A percentile compares a stretch with the other conserved stretches of the same genome.
Evolutionary conservation across 2,888 invertebrate genomes (phyloP).

Genomic region (Frankliniella fusca): DNA sequence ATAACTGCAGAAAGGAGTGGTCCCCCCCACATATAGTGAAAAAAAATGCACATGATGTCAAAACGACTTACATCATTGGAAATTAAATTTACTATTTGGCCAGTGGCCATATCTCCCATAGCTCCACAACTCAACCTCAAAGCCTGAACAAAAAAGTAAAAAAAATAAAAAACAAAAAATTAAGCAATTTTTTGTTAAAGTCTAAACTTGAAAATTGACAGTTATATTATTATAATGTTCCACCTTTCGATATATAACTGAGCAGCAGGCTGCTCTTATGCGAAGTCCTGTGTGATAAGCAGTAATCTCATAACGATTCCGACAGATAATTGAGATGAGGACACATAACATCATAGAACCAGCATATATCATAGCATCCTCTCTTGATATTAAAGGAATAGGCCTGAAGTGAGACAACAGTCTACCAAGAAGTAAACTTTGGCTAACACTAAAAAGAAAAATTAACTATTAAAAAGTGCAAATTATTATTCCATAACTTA

Average conservation of each 20-base stretch:
- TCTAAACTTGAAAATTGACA: neutral
- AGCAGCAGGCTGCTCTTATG: conserved; percentile 74
- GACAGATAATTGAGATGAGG: conserved; percentile 68
- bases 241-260: conserved; percentile 79
- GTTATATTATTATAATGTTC: conserved; percentile 35
- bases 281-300: conserved; percentile 81
- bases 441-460: conserved; percentile 32
- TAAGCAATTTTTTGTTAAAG: neutral
- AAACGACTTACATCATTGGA: conserved; percentile 82
- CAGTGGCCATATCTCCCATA: conserved; percentile 54
- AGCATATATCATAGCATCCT: conserved; percentile 72
- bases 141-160: conserved; percentile 44
- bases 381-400: conserved; percentile 36
- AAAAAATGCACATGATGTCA: conserved; percentile 63
- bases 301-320: conserved; percentile 85
- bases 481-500: neutral
- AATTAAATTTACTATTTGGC: conserved; percentile 77
- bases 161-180: conserved; percentile 31
- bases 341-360: conserved; percentile 68
- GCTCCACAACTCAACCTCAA: conserved; percentile 51
- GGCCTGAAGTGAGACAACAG: neutral
- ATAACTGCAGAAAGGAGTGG: conserved; percentile 59
- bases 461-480: neutral
- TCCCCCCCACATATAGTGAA: conserved; percentile 77
- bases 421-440: neutral